Base-by-base conservation (phyloP, 2,113 vertebrate species). In the Nesogale talazaci region DNA sequence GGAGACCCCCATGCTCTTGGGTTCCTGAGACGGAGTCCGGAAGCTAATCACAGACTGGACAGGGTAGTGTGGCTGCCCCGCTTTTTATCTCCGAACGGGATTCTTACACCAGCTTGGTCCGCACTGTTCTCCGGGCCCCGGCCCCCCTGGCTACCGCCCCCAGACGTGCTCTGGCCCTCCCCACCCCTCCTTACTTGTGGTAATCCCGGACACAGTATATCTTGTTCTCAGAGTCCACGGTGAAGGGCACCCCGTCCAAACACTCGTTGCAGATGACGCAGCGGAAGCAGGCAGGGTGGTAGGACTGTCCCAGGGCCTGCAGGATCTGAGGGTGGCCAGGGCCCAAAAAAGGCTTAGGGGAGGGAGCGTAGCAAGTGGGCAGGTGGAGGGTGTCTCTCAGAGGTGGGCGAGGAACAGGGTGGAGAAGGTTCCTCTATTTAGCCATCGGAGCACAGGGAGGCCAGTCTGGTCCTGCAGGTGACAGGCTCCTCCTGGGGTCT, bases 151-250 rank as follows among this genome's bases (percentile, higher is more conserved):
- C 23, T 4, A 0, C 52, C 2, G 40, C 87, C 34, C 2, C 22
- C 7, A 25, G 20, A 19, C 6, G 1, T 0, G 1, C 40, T 22
- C 15, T 0, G 2, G 2, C 14, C 29, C 42, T 1, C 25, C 69
- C 70, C 67, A 3, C 42, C 97, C 67, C 22, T 77, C 86, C 98
- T 98, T 97, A 99, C 99, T 98, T 99, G 99, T 99, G 99, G 94
- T 99, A 99, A 97, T 99, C 99, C 94, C 98, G 98, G 94, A 99
- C 99, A 83, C 99, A 99, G 98, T 99, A 99, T 97, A 99, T 99
- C 98, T 99, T 99, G 96, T 99, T 99, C 94, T 99, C 99, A 0
- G 98, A 98, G 97, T 99, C 99, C 94, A 99, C 99, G 0, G 99
- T 99, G 98, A 99, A 99, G 1, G 99, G 99, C 65, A 99, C 99